phyloP scores from a whole-genome alignment of 1,140 invertebrate species.

The Apis mellifera region DNA sequence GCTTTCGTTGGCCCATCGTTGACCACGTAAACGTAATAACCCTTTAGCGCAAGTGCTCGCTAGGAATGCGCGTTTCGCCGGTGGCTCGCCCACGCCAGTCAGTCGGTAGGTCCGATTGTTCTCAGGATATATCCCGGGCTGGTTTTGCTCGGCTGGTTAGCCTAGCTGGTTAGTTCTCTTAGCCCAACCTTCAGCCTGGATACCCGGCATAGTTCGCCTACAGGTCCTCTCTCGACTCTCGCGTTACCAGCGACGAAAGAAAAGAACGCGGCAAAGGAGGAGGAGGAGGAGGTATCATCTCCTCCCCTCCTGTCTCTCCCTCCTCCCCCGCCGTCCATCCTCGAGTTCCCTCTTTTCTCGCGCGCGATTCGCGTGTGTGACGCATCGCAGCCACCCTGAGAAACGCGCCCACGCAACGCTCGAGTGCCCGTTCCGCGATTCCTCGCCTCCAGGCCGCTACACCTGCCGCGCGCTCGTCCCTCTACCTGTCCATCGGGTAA shows the following conservation, averaged over 20 bases:
- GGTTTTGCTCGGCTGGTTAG: conserved; percentile 71
- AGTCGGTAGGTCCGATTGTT: conserved; percentile 77
- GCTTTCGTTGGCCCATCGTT: conserved; percentile 43
- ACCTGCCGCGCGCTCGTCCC: conserved; percentile 63
- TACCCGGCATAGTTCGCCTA: conserved; percentile 79
- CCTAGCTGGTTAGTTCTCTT: conserved; percentile 63
- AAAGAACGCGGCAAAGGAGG: neutral
- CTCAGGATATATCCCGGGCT: conserved; percentile 74
- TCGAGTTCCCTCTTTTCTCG: conserved; percentile 55
- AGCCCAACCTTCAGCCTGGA: conserved; percentile 78
- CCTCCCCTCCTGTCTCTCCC: conserved; percentile 15
- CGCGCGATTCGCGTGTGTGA: conserved; percentile 72
- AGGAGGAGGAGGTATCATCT: conserved; percentile 33
- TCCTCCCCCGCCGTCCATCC: neutral
- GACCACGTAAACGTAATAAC: conserved; percentile 61
- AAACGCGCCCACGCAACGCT: conserved; percentile 76
- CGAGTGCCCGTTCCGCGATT: conserved; percentile 65
- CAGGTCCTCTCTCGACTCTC: conserved; percentile 70
- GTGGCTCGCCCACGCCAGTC: conserved; percentile 73
- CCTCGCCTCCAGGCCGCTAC: conserved; percentile 74
- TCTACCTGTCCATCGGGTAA: conserved; percentile 59
- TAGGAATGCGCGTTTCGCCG: conserved; percentile 77
- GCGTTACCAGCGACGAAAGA: conserved; percentile 11
- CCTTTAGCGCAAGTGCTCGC: conserved; percentile 63
- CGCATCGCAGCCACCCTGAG: conserved; percentile 78